Percentiles rank a stretch among this genome's conserved stretches.
Conservation (phyloP, 2,888 invertebrate genomes). For the Polia nebulosa region DNA sequence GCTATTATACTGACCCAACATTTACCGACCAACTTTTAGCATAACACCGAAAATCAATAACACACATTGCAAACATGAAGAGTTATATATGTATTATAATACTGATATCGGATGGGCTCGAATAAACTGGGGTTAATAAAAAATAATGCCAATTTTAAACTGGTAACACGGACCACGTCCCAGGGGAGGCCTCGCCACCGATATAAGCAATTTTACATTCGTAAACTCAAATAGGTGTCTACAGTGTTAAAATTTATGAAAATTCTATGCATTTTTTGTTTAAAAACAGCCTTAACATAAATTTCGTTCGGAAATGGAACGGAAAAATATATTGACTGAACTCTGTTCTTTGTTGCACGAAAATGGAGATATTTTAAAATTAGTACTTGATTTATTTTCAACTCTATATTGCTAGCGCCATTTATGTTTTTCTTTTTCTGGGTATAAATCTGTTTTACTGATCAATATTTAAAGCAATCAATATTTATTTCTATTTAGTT, state of each 20-base stretch:
- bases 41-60: slow-evolving; percentile 60
- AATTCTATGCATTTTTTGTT: slow-evolving; percentile 60
- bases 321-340: slow-evolving; percentile 57
- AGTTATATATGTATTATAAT: slow-evolving; percentile 65
- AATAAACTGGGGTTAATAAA: slow-evolving; percentile 79
- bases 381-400: slow-evolving; percentile 44
- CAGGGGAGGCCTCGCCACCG: slow-evolving; percentile 69
- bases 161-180: slow-evolving; percentile 71
- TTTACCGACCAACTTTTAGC: background rate
- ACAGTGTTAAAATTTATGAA: slow-evolving; percentile 60
- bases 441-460: background rate
- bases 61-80: slow-evolving; percentile 58
- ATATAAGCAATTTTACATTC: slow-evolving; percentile 72
- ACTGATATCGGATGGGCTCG: slow-evolving; percentile 68
- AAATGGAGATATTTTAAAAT: slow-evolving; percentile 49
- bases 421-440: slow-evolving; percentile 8
- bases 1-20: background rate
- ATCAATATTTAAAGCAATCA: slow-evolving; percentile 15
- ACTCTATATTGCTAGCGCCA: background rate
- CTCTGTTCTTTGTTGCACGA: slow-evolving; percentile 51
- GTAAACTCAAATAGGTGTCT: slow-evolving; percentile 56
- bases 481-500: background rate
- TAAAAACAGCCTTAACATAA: slow-evolving; percentile 51
- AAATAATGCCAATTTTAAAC: slow-evolving; percentile 81
- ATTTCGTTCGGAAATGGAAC: slow-evolving; percentile 55